Base-by-base conservation (phyloP, 2,888 invertebrate species). In the Sesia apiformis region DNA sequence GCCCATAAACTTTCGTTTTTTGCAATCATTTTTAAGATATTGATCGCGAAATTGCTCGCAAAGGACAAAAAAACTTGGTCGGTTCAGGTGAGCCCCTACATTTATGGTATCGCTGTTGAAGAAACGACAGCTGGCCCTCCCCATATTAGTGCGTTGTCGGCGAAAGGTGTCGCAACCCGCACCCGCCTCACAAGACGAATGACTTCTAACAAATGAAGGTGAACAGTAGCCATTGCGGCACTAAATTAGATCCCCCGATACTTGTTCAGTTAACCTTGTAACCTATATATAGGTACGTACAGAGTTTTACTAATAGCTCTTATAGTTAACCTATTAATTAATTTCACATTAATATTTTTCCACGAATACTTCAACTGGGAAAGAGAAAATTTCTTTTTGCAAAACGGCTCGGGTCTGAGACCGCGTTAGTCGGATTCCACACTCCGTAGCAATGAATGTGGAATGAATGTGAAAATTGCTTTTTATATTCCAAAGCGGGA, bases 261-360 rank as follows among this genome's bases (percentile, higher is more conserved):
- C 64, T 57, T 56, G 52, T 51, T 55, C 54, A 57, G 60, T 61
- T 58, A 59, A 56, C 46, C 46, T 46, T 46, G 23, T 46, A 23
- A 46, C 46, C 46, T 46, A 46, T 23, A 46, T 23, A 50, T 50
- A 50, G 42, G 7, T 42, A 50, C 5, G 7, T 42, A 50, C 5
- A 50, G 50, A 50, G 50, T 50, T 46, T 46, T 46, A 46, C 46
- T 46, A 46, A 46, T 46, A 62, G 55, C 23, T 23, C 23, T 23
- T 23, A 23, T 63, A 65, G 63, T 61, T 59, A 60, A 66, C 66
- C 63, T 79, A 83, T 82, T 80, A 82, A 84, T 84, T 78, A 81
- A 84, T 78, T 70, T 69, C 71, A 65, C 66, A 76, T 78, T 70
- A 66, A 67, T 62, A 71, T 78, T 81, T 81, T 84, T 83, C 76